Conservation (phyloP, 2,888 invertebrate genomes). For the Cotesia congregata region DNA sequence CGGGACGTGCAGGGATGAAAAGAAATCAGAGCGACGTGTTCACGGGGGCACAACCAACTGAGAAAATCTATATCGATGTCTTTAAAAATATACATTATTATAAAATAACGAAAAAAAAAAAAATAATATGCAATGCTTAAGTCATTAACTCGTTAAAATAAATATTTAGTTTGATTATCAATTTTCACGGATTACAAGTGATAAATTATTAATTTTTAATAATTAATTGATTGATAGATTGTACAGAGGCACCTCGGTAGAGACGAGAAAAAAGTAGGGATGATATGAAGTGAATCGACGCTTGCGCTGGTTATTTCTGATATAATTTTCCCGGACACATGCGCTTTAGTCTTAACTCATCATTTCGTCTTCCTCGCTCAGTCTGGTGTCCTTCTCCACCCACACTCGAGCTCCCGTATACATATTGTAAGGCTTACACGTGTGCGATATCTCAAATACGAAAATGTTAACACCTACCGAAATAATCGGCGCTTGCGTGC, state of each 20-base stretch:
- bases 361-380: slow-evolving; percentile 26
- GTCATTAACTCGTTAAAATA: slow-evolving; percentile 5
- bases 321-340: slow-evolving; percentile 39
- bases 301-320: slow-evolving; percentile 56
- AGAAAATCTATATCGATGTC: slow-evolving; percentile 2
- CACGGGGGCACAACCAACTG: background rate
- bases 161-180: background rate
- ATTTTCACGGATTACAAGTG: background rate
- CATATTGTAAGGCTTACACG: slow-evolving; percentile 25
- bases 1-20: slow-evolving; percentile 17
- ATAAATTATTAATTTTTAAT: slow-evolving; percentile 7
- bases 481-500: slow-evolving; percentile 63
- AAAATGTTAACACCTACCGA: slow-evolving; percentile 65
- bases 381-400: background rate
- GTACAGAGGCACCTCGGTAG: background rate
- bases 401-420: background rate
- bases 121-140: background rate
- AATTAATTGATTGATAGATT: slow-evolving; percentile 11
- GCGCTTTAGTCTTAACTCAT: slow-evolving; percentile 41
- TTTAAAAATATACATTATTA: background rate
- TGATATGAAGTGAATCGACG: slow-evolving; percentile 57
- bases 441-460: slow-evolving; percentile 19
- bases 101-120: background rate
- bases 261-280: slow-evolving; percentile 28
- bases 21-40: slow-evolving; percentile 23